phyloP scores from a whole-genome alignment of 2,888 invertebrate genomes.

The Clunio marinus region DNA sequence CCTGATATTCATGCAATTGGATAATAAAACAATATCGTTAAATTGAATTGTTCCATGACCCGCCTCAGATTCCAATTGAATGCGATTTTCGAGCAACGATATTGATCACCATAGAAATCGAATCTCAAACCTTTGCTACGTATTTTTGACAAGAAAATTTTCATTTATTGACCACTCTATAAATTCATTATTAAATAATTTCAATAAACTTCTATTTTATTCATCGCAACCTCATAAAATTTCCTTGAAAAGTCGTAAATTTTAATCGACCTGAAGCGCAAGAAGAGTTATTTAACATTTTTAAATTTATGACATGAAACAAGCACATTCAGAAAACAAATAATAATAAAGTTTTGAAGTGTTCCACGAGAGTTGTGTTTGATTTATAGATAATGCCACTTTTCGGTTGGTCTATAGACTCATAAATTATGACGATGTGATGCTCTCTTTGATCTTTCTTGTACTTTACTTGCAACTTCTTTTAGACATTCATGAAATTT shows the following conservation, averaged over 20 bases:
- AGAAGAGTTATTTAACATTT: neutral
- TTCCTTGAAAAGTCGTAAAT: neutral
- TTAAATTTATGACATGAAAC: slow-evolving; percentile 1
- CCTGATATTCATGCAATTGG: slow-evolving; percentile 24
- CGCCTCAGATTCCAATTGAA: too few species aligned
- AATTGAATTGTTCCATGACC: slow-evolving; percentile 1
- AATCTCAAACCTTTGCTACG: too few species aligned
- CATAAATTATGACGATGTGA: slow-evolving; percentile 33
- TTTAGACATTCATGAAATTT: neutral
- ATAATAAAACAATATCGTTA: slow-evolving; percentile 4
- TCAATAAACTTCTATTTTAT: too few species aligned
- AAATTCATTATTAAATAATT: too few species aligned
- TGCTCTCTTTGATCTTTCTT: slow-evolving; percentile 10
- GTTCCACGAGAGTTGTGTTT: neutral
- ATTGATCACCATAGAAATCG: too few species aligned
- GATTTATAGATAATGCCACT: slow-evolving; percentile 36
- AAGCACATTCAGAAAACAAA: neutral
- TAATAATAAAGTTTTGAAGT: slow-evolving; percentile 26
- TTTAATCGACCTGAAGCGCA: neutral
- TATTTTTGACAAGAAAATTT: too few species aligned
- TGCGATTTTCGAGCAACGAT: too few species aligned
- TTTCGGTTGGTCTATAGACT: slow-evolving; percentile 20
- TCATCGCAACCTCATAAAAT: neutral
- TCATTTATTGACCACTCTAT: too few species aligned
- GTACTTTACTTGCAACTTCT: too few species aligned